Conservation (phyloP, 1,140 invertebrate genomes). For the Drosophila elegans region DNA sequence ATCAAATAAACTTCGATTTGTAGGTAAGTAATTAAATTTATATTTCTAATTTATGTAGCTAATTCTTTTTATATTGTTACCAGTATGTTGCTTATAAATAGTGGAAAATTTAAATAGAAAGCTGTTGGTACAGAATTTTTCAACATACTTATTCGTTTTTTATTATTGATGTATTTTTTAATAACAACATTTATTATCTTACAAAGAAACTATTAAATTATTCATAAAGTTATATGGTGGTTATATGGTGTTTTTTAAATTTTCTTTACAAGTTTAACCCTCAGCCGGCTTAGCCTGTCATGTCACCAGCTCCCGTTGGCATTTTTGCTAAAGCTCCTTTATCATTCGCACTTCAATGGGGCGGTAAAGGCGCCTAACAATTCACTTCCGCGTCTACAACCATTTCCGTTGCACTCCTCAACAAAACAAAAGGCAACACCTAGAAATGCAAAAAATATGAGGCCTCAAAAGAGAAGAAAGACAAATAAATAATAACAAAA, state of each 20-base stretch:
- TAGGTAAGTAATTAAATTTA: too few relatives aligned
- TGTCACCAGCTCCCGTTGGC: conserved; percentile 7
- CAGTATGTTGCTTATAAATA: too few relatives aligned
- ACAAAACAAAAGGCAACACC: conserved; percentile 48
- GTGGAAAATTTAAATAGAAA: too few relatives aligned
- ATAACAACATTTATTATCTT: too few relatives aligned
- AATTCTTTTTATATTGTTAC: too few relatives aligned
- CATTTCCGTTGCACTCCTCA: conserved; percentile 76
- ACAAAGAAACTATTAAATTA: too few relatives aligned
- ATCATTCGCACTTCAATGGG: conserved; percentile 7
- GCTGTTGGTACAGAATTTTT: too few relatives aligned
- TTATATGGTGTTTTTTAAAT: not conserved
- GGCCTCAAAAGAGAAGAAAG: conserved; percentile 16
- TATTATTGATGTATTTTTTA: too few relatives aligned
- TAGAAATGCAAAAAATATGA: conserved; percentile 33
- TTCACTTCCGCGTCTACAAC: conserved; percentile 80
- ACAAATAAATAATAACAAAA: conserved; percentile 61
- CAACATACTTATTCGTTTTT: too few relatives aligned
- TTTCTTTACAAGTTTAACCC: not conserved
- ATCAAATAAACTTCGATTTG: too few relatives aligned
- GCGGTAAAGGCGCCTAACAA: conserved; percentile 71
- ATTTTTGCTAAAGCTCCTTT: not conserved
- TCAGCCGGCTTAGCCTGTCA: conserved; percentile 1
- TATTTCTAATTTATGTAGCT: too few relatives aligned
- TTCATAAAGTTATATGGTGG: too few relatives aligned